Evolutionary conservation across 2,113 vertebrate genomes (phyloP), one percentile per base, ranked within the genome.

Genomic region (Todiramphus saurophagus): DNA sequence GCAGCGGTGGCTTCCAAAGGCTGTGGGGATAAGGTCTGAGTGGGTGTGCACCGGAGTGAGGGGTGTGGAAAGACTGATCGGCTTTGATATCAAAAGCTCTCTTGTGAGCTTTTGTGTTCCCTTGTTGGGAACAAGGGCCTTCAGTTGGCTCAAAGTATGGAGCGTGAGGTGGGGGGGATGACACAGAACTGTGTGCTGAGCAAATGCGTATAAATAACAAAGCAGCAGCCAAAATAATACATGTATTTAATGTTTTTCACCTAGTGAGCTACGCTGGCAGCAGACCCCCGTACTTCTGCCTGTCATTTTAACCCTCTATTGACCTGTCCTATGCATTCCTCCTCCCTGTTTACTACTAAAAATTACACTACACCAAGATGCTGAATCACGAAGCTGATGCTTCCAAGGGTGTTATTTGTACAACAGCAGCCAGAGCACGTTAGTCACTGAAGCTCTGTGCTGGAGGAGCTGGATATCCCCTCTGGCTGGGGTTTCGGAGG

Each of bases 301-400:
- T 56, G 31, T 33, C 56, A 19, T 20, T 35, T 41, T 11, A 50
- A 11, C 35, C 43, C 64, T 19, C 15, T 20, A 3, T 10, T 51
- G 37, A 28, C 37, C 46, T 16, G 33, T 51, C 28, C 89, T 15
- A 3, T 43, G 11, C 28, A 1, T 37, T 37, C 66, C 51, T 66
- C 37, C 51, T 91, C 43, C 23, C 23, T 6, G 11, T 53, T 53
- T n/a, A n/a, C 37, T 39, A 4, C 6, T 20, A n/a, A 33, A 44
- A 70, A 17, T 41, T 5, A 5, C 56, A 20, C 17, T 18, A 8
- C 80, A 30, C 58, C 41, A 3, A 25, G n/a, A 11, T 2, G 5
- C 33, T 35, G 48, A 73, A n/a, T 13, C 9, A 30, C 2, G 33
- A 23, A 46, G 66, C 41, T 1, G 5, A 2, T 0, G 1, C 24